Evolutionary conservation across 2,113 vertebrate species (phyloP), one percentile per base, ranked within the genome.

Genomic region (Phylloscopus whistleri): DNA sequence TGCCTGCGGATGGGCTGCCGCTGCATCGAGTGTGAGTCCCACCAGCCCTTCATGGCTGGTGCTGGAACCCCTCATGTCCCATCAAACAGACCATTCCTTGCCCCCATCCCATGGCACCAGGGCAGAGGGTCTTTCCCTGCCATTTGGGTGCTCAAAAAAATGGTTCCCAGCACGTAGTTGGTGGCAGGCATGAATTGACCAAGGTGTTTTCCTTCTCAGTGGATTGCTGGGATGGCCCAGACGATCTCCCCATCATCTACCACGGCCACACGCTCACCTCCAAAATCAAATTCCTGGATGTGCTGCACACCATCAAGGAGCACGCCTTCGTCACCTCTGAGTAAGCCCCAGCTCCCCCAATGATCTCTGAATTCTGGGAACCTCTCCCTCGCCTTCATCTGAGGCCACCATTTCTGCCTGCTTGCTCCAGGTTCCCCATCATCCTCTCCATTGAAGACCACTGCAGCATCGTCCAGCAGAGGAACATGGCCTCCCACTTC

Each of bases 261-360:
- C 98, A 99, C 0, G 98, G 98, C 72, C 98, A 99, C 97, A 99
- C 98, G 0, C 97, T 99, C 35, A 99, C 98, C 84, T 98, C 98
- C 91, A 99, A 99, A 96, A 99, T 99, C 96, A 99, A 99, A 78
- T 99, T 99, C 97, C 96, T 99, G 90, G 98, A 99, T 22, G 98
- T 99, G 55, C 96, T 99, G 77, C 97, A 98, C 94, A 98, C 98
- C 89, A 99, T 99, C 94, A 99, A 99, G 97, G 98, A 99, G 31
- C 98, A 99, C 0, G 98, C 98, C 5, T 99, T 99, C 1, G 91
- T 98, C 94, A 98, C 98, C 11, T 99, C 98, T 0, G 98, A 99
- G 98, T 99, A 93, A 98, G 98, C 9, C 48, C 46, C 68, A 15
- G 8, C 9, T 22, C 20, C 19, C 13, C 0, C 19, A 21, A 0